Conservation (phyloP, 2,797 vertebrate species). For the Semotilus atromaculatus region DNA sequence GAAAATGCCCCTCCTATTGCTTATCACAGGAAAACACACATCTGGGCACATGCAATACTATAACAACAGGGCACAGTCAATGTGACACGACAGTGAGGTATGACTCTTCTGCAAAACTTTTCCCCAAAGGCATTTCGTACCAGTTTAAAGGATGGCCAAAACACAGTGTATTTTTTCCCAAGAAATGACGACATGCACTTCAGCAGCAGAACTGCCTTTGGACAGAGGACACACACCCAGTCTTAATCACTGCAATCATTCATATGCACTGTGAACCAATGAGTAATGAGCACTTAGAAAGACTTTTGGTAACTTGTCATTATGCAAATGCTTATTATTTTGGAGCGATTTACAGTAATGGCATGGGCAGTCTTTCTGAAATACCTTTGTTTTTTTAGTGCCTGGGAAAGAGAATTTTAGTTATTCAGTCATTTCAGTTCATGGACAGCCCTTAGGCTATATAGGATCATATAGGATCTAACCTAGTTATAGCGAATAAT, state of each 20-base stretch:
- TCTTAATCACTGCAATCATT: slow-evolving; percentile 28
- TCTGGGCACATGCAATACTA: slow-evolving; percentile 55
- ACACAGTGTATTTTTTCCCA: slow-evolving; percentile 36
- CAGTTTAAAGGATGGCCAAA: slow-evolving; percentile 47
- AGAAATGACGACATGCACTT: slow-evolving; percentile 41
- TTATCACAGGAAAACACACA: slow-evolving; percentile 62
- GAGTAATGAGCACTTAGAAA: slow-evolving; percentile 5
- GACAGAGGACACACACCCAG: slow-evolving; percentile 30
- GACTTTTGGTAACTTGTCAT: slow-evolving; percentile 4
- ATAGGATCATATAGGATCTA: background rate
- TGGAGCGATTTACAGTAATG: slow-evolving; percentile 11
- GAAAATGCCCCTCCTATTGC: slow-evolving; percentile 39
- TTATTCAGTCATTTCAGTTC: background rate
- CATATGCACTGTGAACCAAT: slow-evolving; percentile 15
- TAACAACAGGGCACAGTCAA: background rate
- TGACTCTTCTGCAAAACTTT: background rate
- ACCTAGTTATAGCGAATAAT: background rate
- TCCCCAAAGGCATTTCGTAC: slow-evolving; percentile 11
- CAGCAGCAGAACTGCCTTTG: slow-evolving; percentile 14
- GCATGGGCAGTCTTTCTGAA: background rate
- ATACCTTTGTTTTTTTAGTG: background rate
- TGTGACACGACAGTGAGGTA: background rate
- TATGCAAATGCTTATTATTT: slow-evolving; percentile 28
- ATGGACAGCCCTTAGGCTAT: background rate
- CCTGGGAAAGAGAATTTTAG: background rate